Percentiles rank a stretch among this genome's conserved stretches.
These are phyloP conservation scores for Ophonus ardosiacus DNA, from an alignment of 2,888 invertebrate genomes.

Conservation along the genomic window DNA sequence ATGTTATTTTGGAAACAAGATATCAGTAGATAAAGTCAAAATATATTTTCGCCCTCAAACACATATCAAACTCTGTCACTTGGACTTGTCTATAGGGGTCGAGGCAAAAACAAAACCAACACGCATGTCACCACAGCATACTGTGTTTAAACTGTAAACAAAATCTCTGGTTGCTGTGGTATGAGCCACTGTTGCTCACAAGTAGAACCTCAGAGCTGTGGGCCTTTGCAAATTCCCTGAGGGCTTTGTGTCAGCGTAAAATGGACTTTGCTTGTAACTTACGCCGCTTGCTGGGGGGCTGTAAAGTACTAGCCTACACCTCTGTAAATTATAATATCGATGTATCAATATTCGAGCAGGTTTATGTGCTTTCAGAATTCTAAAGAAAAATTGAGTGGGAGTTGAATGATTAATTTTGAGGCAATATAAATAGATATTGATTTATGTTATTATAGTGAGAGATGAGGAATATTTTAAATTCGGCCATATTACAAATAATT, in stretches of 20 bases:
- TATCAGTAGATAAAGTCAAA: too few species aligned
- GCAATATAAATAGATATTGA: neutral
- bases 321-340: constrained; percentile 38
- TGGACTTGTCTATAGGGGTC: neutral
- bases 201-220: neutral
- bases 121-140: neutral
- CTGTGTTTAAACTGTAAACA: constrained; percentile 40
- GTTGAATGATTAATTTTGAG: constrained; percentile 2
- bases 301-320: neutral
- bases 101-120: neutral
- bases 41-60: too few species aligned
- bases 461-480: neutral
- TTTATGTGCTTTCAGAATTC: neutral
- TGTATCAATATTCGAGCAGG: constrained; percentile 12
- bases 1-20: too few species aligned
- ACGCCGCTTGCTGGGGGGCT: constrained; percentile 27
- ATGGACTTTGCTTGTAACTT: constrained; percentile 56
- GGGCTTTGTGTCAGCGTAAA: constrained; percentile 40
- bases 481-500: neutral
- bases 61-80: neutral
- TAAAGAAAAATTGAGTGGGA: neutral
- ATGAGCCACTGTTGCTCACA: neutral
- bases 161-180: constrained; percentile 2
- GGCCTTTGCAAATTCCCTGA: constrained; percentile 13
- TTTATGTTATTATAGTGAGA: neutral